Base-by-base conservation (phyloP, 2,797 vertebrate species). In the Phalanger gymnotis region DNA sequence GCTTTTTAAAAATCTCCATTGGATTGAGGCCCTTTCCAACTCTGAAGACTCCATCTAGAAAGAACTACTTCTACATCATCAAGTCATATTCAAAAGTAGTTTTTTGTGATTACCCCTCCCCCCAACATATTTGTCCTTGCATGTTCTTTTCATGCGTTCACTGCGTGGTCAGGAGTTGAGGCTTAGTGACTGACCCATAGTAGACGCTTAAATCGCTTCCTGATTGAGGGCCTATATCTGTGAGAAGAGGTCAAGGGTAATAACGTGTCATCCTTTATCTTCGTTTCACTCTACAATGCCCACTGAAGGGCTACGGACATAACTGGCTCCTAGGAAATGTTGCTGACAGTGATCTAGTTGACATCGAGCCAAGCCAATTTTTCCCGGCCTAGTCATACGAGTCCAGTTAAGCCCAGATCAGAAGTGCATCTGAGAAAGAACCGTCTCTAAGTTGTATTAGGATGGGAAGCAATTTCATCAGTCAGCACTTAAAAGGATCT, bases 331-430 rank as follows among this genome's bases (percentile, higher is more conserved):
- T 14, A 57, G n/a, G 92, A 40, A 5, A 47, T 31, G 57, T 31
- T 58, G n/a, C 34, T 73, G 16, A 73, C 22, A 16, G 34, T 40
- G n/a, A 93, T 54, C 16, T 54, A 56, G 51, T 1, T 92, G 34
- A 51, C 56, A 94, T 61, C 55, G 34, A 92, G 28, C 40, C 54
- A 53, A 1, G 6, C 12, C 14, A 91, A 61, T 58, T 91, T 94
- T 92, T 92, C 53, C 30, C 87, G 0, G 73, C 91, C 9, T 92
- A 11, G 52, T 90, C 92, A 92, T 5, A 11, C 52, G 31, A 34
- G 51, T 19, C 53, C 30, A 90, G 54, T 61, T 57, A 95, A 93
- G 90, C 91, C 25, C 53, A 96, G 52, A 58, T 92, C 6, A 56
- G 40, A 92, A 92, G 54, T 51, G 9, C 40, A 47, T 57, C 14